Evolutionary conservation across 2,113 vertebrate genomes (phyloP).

Genomic region (Dipodomys spectabilis): DNA sequence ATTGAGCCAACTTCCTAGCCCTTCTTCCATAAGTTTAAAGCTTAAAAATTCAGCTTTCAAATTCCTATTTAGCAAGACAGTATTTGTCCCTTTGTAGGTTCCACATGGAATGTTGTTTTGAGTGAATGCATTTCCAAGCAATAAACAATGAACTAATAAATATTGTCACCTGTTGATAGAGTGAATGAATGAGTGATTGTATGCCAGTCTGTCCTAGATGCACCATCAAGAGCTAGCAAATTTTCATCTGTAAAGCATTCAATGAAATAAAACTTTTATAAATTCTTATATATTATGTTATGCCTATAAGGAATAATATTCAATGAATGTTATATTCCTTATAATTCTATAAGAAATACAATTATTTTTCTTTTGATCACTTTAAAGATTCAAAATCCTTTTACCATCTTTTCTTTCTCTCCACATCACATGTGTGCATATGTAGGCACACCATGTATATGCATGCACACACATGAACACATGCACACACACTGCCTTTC

Average conservation of each 20-base stretch:
- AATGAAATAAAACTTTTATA: conserved; percentile 26
- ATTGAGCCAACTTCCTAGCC: no score
- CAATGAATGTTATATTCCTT: no score
- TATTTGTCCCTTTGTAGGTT: not conserved
- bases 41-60: not conserved
- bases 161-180: not conserved
- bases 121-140: not conserved
- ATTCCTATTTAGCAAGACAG: not conserved
- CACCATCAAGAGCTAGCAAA: not conserved
- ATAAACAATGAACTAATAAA: not conserved
- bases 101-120: not conserved
- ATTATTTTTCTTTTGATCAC: not conserved
- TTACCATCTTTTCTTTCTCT: not conserved
- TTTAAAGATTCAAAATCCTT: not conserved
- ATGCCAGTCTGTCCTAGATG: not conserved
- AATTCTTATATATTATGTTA: not conserved
- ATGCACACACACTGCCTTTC: not conserved
- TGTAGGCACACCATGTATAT: not conserved
- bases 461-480: fast-evolving
- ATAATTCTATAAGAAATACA: not conserved
- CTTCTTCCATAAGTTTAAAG: not conserved
- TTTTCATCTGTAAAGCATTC: not conserved
- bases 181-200: not conserved
- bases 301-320: not conserved
- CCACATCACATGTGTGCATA: fast-evolving